phyloP scores from a whole-genome alignment of 2,888 invertebrate species.

The Sinotaia quadrata region DNA sequence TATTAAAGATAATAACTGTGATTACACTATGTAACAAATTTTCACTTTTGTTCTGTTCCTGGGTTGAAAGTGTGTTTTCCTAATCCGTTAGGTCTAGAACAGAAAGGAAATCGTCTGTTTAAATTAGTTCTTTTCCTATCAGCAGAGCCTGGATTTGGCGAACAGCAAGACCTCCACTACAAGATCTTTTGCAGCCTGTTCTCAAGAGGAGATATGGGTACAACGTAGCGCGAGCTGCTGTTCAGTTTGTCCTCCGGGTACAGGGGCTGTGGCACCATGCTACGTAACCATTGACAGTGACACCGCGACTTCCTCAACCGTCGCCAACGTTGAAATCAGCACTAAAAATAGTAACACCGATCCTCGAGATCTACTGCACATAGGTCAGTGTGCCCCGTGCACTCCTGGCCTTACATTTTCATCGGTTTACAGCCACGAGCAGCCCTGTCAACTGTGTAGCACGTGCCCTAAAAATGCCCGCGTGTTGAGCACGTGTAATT shows the following conservation, averaged over 20 bases:
- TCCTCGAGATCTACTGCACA: not conserved
- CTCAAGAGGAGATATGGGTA: not conserved
- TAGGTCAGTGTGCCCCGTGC: constrained; percentile 50
- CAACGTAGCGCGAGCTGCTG: constrained; percentile 45
- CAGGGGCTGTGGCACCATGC: constrained; percentile 53
- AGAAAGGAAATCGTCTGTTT: too few relatives aligned
- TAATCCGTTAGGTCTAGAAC: too few relatives aligned
- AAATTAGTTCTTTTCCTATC: too few relatives aligned
- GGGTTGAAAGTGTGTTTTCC: too few relatives aligned
- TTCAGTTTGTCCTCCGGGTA: constrained; percentile 54
- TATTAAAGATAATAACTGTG: too few relatives aligned
- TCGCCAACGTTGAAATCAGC: not conserved
- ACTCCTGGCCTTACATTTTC: constrained; percentile 56
- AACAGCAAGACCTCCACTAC: not conserved
- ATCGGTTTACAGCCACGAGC: constrained; percentile 39
- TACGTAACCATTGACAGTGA: constrained; percentile 42
- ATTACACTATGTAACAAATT: too few relatives aligned
- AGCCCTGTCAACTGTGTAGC: constrained; percentile 53
- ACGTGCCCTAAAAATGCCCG: constrained; percentile 55
- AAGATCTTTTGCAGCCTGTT: too few relatives aligned
- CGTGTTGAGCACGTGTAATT: constrained; percentile 55
- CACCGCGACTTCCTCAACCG: not conserved
- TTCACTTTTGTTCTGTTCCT: too few relatives aligned
- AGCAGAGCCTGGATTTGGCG: too few relatives aligned
- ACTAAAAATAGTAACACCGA: not conserved